Base-by-base conservation (phyloP, 1,140 invertebrate genomes). In the Drosophila setifemur region DNA sequence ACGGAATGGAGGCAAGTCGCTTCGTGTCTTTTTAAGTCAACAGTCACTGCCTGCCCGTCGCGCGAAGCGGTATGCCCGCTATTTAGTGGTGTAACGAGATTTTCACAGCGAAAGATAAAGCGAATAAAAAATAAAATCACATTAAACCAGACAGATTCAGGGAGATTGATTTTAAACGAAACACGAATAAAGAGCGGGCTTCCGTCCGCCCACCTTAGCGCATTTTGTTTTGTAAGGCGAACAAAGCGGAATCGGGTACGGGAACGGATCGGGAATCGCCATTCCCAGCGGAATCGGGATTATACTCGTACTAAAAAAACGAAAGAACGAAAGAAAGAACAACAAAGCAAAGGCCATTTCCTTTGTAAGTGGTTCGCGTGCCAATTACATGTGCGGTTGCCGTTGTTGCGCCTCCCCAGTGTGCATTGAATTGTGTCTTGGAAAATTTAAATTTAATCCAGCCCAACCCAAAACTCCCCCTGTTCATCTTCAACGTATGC, bases 391-490 rank as follows among this genome's bases (percentile, higher is more conserved):
- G 67, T 58, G 44, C 48, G 47, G 14, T 55, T 45, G 11, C n/a
- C n/a, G n/a, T n/a, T 31, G 33, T 44, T 29, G 26, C 50, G 29
- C 8, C 5, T 37, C 7, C 12, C 33, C 7, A 85, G 79, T 85
- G 74, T 78, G 64, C 60, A 42, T 67, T 85, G 54, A 61, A 86
- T 75, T 42, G 48, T 61, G 54, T 55, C 49, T 73, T 64, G 23
- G 53, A 64, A 74, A 47, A 74, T 79, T 76, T 50, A 58, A 70
- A 77, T 70, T 58, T 64, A 73, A 70, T 67, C 70, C 66, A 63
- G 66, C 11, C 45, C 39, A 63, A 52, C 57, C 61, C 58, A 44
- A 7, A 29, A 18, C 11, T 42, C 66, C 21, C 48, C 43, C 31
- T 58, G 54, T 29, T 3, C 53, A 55, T 23, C n/a, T 11, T 4